Evolutionary conservation across 2,888 invertebrate genomes (phyloP).

Genomic region (Cyrtodaria siliqua): DNA sequence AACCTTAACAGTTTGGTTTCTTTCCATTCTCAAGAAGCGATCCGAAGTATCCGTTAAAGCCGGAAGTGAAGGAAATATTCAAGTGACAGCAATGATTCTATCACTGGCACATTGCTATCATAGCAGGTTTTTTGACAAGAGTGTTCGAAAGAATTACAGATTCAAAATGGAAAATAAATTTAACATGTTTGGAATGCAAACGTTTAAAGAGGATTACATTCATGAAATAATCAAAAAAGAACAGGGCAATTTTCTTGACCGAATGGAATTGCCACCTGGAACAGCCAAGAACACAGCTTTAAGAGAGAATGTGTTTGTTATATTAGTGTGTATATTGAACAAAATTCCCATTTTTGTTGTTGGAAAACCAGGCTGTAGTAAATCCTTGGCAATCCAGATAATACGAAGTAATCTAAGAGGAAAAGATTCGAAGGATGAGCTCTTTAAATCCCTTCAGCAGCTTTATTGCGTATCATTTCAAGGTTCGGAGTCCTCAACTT

Average conservation of each 20-base stretch:
- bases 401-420: slow-evolving; percentile 72
- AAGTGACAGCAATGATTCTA: slow-evolving; percentile 43
- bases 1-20: slow-evolving; percentile 43
- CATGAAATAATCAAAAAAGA: slow-evolving; percentile 55
- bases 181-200: neutral
- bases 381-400: slow-evolving; percentile 73
- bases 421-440: slow-evolving; percentile 68
- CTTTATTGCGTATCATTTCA: slow-evolving; percentile 73
- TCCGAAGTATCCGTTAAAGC: neutral
- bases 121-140: slow-evolving; percentile 50
- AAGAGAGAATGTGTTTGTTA: slow-evolving; percentile 74
- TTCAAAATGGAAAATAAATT: slow-evolving; percentile 29
- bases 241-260: slow-evolving; percentile 64
- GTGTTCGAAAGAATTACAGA: slow-evolving; percentile 39
- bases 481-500: slow-evolving; percentile 76
- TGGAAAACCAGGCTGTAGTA: slow-evolving; percentile 77
- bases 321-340: slow-evolving; percentile 71
- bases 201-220: slow-evolving; percentile 35
- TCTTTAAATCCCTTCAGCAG: slow-evolving; percentile 66
- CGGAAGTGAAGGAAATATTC: neutral
- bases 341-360: slow-evolving; percentile 74
- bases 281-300: slow-evolving; percentile 72
- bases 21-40: slow-evolving; percentile 3
- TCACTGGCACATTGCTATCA: slow-evolving; percentile 64
- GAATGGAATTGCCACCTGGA: slow-evolving; percentile 71